Evolutionary conservation across 1,140 invertebrate species (phyloP), one percentile per base, ranked within the genome.

Genomic region (Elysia chlorotica): DNA sequence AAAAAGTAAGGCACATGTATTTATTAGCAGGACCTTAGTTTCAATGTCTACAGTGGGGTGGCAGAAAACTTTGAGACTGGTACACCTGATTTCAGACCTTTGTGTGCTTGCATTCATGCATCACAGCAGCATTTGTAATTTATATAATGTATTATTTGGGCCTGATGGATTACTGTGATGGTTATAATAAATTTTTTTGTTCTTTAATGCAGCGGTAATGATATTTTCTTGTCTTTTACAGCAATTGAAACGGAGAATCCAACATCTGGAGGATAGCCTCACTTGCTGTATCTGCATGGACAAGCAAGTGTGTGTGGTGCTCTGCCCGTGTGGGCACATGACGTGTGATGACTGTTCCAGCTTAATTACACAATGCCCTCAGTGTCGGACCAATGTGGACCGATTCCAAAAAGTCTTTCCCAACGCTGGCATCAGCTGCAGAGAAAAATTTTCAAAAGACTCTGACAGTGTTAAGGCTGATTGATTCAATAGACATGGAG

Each of bases 281-380:
- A 88, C 93, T 37, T 98, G 96, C 86, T 96, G 96, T 89, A 93
- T 97, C 76, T 98, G 96, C 82, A 93, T 96, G 92, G 95, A 96
- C 87, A 89, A 90, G 76, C 93, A 96, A 87, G 92, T 96, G 71
- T 92, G 91, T 38, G 92, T 96, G 65, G 94, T 95, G 57, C 94
- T 97, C 87, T 88, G 96, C 80, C 96, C 96, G 25, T 98, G 96
- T 86, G 94, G 95, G 14, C 95, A 97, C 89, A 89, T 96, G 72
- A 80, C 95, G 36, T 92, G 94, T 48, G 90, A 91, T 3, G 90
- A 91, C 48, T 97, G 96, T 89, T 93, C 94, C 0, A 89, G 92
- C 2, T 91, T 91, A 72, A 89, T 97, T 77, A 89, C 89, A 41
- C 91, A 90, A 6, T 97, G 96, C 86, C 93, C 94, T 25, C 89